phyloP scores from a whole-genome alignment of 2,797 vertebrate species.

The Argentina silus region DNA sequence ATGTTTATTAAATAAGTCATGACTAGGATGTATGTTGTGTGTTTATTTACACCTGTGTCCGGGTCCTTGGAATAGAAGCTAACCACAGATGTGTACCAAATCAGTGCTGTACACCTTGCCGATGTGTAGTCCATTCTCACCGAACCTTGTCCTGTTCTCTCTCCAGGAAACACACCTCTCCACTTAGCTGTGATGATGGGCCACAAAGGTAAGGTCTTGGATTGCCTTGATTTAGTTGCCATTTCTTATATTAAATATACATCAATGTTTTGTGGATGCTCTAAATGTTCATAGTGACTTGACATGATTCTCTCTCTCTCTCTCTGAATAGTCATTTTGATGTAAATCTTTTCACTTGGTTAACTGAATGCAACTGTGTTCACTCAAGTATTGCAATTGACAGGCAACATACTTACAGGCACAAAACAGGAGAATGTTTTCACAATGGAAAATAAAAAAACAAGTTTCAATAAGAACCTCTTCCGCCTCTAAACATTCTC shows the following conservation, averaged over 20 bases:
- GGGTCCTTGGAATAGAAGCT: not conserved
- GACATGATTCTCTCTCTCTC: too few relatives aligned
- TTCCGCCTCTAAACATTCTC: too few relatives aligned
- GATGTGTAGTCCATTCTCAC: not conserved
- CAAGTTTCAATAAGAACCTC: too few relatives aligned
- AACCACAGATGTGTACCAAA: not conserved
- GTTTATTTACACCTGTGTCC: not conserved
- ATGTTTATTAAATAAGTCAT: not conserved
- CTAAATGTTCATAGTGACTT: too few relatives aligned
- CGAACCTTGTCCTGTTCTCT: not conserved
- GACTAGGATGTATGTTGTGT: not conserved
- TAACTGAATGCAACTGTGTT: too few relatives aligned
- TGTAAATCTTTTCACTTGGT: too few relatives aligned
- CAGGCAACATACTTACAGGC: not conserved
- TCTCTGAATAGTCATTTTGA: too few relatives aligned
- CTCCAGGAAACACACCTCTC: conserved; percentile 91
- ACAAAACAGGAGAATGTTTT: too few relatives aligned
- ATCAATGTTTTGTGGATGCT: too few relatives aligned
- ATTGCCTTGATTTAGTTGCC: not conserved
- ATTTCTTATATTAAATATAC: not conserved
- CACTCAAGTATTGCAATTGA: too few relatives aligned
- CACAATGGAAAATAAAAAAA: not conserved
- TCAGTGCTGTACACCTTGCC: not conserved
- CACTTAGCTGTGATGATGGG: conserved; percentile 97
- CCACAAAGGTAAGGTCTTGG: conserved; percentile 87